A percentile compares a stretch with the other conserved stretches of the same genome.
These are phyloP conservation scores for Helostoma temminkii DNA, from an alignment of 2,797 vertebrate species.

Conservation along the genomic window DNA sequence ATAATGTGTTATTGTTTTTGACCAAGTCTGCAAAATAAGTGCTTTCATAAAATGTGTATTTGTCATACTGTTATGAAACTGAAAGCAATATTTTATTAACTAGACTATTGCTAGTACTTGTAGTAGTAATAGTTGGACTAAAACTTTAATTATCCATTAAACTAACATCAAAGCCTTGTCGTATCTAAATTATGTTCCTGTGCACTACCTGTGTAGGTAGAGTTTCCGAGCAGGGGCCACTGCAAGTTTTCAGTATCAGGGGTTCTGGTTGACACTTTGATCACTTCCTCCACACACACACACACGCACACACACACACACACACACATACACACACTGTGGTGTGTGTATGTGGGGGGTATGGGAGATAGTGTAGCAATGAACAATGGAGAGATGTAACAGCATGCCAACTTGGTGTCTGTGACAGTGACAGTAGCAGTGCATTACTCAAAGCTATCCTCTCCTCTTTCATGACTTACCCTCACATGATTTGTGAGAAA, in stretches of 20 bases:
- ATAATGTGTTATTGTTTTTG: neutral
- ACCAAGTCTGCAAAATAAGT: neutral
- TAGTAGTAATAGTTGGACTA: neutral
- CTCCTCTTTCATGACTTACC: constrained; percentile 53
- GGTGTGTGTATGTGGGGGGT: too few relatives aligned
- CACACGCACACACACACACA: constrained; percentile 15
- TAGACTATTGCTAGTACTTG: too few relatives aligned
- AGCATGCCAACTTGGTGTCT: constrained; percentile 57
- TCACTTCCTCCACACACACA: constrained; percentile 66
- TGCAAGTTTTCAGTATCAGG: constrained; percentile 53
- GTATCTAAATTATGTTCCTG: constrained; percentile 36
- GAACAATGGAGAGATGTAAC: constrained; percentile 64
- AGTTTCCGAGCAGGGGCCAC: constrained; percentile 41
- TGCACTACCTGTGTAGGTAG: constrained; percentile 41
- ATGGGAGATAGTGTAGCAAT: constrained; percentile 58
- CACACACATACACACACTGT: constrained; percentile 14
- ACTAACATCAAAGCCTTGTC: constrained; percentile 50
- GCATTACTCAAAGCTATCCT: constrained; percentile 48
- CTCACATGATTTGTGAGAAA: constrained; percentile 20
- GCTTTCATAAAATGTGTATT: neutral
- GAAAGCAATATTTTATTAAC: neutral
- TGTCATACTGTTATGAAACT: neutral
- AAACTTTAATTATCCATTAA: constrained; percentile 1
- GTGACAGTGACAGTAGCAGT: constrained; percentile 55
- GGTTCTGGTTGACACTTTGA: constrained; percentile 65